Conservation (phyloP, 1,140 invertebrate species). For the Ctenoplectra terminalis region DNA sequence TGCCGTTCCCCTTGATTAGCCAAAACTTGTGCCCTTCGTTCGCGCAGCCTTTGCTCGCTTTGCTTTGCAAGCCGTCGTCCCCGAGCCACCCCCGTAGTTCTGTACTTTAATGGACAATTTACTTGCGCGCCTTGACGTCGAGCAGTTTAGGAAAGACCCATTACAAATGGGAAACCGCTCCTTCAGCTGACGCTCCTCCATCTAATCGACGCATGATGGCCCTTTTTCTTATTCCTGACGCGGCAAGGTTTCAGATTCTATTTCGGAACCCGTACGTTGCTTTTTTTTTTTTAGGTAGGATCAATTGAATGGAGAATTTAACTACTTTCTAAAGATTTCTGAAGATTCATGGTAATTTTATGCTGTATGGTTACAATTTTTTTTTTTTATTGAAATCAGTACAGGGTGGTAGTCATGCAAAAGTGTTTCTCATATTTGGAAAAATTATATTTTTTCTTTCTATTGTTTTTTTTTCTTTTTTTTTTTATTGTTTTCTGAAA, state of each 20-base stretch:
- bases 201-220: background rate
- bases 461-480: no score
- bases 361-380: no score
- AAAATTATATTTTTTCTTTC: no score
- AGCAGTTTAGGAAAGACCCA: slow-evolving; percentile 37
- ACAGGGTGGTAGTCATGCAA: no score
- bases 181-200: slow-evolving; percentile 8
- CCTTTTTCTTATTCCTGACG: background rate
- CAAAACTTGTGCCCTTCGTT: slow-evolving; percentile 43
- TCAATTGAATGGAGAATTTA: no score
- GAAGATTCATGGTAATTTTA: no score
- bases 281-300: no score
- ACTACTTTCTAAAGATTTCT: no score
- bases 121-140: slow-evolving; percentile 50
- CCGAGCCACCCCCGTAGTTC: slow-evolving; percentile 2
- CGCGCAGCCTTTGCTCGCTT: slow-evolving; percentile 1
- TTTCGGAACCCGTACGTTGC: no score
- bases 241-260: background rate
- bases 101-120: slow-evolving; percentile 65
- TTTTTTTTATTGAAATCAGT: no score
- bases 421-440: no score
- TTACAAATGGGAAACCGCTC: slow-evolving; percentile 41
- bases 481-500: no score
- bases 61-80: slow-evolving; percentile 14
- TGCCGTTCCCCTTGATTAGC: slow-evolving; percentile 66